Conservation (phyloP, 1,140 invertebrate species). For the Babylonia areolata region DNA sequence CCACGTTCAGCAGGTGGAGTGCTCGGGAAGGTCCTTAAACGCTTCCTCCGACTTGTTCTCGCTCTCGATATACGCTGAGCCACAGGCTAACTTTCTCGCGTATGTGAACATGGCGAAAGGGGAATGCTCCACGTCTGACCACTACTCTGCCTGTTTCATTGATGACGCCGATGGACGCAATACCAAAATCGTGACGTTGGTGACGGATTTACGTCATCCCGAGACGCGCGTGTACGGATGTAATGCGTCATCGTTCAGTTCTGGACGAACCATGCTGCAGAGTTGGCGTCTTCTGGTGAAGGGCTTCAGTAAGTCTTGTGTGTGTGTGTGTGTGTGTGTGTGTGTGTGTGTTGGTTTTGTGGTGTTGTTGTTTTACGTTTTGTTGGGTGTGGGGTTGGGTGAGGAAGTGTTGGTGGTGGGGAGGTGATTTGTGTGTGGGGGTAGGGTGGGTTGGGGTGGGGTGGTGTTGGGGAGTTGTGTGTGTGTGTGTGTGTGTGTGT, state of each 20-base stretch:
- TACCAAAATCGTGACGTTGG: neutral
- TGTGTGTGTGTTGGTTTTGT: too few species aligned
- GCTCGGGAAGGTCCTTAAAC: neutral
- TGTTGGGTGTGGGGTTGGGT: too few species aligned
- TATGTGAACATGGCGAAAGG: neutral
- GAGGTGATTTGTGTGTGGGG: too few species aligned
- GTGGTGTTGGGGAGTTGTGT: too few species aligned
- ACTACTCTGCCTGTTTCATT: conserved; percentile 29
- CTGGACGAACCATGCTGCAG: neutral
- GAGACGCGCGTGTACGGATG: conserved; percentile 20
- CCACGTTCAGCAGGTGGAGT: neutral
- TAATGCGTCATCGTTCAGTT: conserved; percentile 17
- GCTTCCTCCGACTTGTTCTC: conserved; percentile 11
- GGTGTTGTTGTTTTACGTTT: too few species aligned
- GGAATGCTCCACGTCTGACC: conserved; percentile 1
- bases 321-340: too few species aligned
- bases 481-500: neutral
- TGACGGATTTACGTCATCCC: neutral
- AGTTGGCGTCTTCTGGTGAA: neutral
- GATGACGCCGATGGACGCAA: neutral
- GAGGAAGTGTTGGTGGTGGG: too few species aligned
- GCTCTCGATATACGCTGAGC: neutral
- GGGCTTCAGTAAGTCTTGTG: too few species aligned
- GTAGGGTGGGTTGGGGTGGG: too few species aligned
- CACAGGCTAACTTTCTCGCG: neutral